Evolutionary conservation across 2,113 vertebrate species (phyloP), one percentile per base, ranked within the genome.

Genomic region (Petroica traversi): DNA sequence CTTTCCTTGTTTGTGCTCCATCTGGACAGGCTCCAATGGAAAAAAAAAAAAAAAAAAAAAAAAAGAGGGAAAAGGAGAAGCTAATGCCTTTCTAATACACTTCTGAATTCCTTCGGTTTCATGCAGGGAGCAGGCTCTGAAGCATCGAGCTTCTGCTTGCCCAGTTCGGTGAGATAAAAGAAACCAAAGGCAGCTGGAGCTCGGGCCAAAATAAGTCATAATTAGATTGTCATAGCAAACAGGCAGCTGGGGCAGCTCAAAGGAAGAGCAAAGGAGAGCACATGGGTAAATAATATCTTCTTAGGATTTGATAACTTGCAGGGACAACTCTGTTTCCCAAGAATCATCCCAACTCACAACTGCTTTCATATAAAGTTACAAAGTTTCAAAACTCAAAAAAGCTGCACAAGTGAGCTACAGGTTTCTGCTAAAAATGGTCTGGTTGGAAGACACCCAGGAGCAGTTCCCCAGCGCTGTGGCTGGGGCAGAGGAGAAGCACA

Each of bases 1-100:
- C 86, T 96, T 79, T 91, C 97, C 96, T 96, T 96, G 92, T 97
- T 97, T 97, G 97, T 96, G 66, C 94, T 95, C 86, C 78, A 75
- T 96, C 94, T 97, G 97, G 96, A 93, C 76, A 20, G 59, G 64
- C 73, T 97, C 97, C 97, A 94, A n/a, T 55, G 81, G 74, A 16
- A 49, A 73, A 81, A 88, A 59, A 72, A 34, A 76, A 48, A 46
- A n/a, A n/a, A n/a, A 16, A 49, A 73, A 81, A 88, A 59, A 72
- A 34, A 76, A 48, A 46, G 19, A 75, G 23, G 51, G 28, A 75
- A 84, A 84, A 89, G 19, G 69, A 89, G 73, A 77, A 82, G 91
- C 88, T 84, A 93, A 92, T 95, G 91, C 76, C 57, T 95, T 96
- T 92, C 92, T 94, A 95, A 94, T 89, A 77, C 20, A 19, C 62